Evolutionary conservation across 2,888 invertebrate genomes (phyloP).

Genomic region (Drosophila anomelani): DNA sequence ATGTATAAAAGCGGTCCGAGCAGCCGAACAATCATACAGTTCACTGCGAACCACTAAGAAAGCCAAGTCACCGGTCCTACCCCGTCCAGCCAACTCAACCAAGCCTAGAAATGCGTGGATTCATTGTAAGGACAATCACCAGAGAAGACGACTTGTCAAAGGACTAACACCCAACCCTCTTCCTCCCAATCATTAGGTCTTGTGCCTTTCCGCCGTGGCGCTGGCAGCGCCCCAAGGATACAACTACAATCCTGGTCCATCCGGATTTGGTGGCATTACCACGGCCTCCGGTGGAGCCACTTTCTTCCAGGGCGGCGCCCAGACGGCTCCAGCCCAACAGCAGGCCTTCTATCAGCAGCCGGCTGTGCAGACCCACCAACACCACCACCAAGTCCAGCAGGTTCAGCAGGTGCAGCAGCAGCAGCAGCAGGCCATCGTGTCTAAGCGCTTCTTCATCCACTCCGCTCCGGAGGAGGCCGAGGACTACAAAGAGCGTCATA

Average conservation of each 20-base stretch:
- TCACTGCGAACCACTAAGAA: constrained; percentile 69
- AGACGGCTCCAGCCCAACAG: constrained; percentile 47
- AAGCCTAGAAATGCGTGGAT: constrained; percentile 83
- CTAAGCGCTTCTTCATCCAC: constrained; percentile 84
- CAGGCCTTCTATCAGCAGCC: constrained; percentile 61
- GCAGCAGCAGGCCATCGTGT: constrained; percentile 76
- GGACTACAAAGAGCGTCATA: constrained; percentile 80
- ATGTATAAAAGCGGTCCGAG: constrained; percentile 75
- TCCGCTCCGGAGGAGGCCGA: constrained; percentile 84
- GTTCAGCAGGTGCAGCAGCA: constrained; percentile 57
- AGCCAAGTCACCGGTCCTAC: constrained; percentile 48
- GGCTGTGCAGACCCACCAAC: constrained; percentile 51
- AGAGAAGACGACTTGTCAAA: background rate
- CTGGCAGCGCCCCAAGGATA: constrained; percentile 83
- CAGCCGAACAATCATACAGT: constrained; percentile 72
- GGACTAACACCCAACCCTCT: constrained; percentile 3
- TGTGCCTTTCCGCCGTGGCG: constrained; percentile 81
- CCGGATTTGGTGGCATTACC: constrained; percentile 56
- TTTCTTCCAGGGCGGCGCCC: constrained; percentile 57
- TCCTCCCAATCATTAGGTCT: constrained; percentile 61
- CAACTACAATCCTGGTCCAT: constrained; percentile 76
- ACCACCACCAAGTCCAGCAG: constrained; percentile 43
- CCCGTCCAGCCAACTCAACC: constrained; percentile 70
- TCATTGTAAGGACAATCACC: constrained; percentile 77
- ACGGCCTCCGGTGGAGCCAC: constrained; percentile 48